These are phyloP conservation scores for Malurus cyaneus DNA, from an alignment of 2,113 vertebrate species.

Conservation along the genomic window DNA sequence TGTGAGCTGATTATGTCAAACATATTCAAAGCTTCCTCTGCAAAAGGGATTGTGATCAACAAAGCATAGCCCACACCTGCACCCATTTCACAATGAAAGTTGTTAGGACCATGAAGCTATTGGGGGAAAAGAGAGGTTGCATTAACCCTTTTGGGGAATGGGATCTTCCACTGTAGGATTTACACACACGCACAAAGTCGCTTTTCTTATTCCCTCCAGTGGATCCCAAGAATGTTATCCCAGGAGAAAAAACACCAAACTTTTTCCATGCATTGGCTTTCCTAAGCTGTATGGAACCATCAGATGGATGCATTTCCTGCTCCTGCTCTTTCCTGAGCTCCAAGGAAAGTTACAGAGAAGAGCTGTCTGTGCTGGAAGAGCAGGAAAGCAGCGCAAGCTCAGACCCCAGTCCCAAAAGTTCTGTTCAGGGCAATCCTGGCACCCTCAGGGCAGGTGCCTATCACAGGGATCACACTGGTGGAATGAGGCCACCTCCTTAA, in stretches of 20 bases:
- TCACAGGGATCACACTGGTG: not conserved
- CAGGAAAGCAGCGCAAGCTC: not conserved
- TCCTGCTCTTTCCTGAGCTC: not conserved
- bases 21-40: conserved; percentile 90
- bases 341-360: not conserved
- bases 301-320: not conserved
- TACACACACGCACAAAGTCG: not conserved
- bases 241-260: not conserved
- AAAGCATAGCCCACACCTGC: conserved; percentile 93
- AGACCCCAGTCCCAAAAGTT: not conserved
- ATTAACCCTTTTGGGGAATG: conserved; percentile 66
- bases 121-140: conserved; percentile 60
- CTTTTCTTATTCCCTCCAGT: not conserved
- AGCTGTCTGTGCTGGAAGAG: not conserved
- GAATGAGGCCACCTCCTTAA: not conserved
- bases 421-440: not conserved
- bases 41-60: conserved; percentile 90
- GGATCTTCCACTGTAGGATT: not conserved
- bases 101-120: conserved; percentile 71
- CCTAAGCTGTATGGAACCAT: not conserved
- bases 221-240: not conserved
- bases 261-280: not conserved
- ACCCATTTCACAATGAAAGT: conserved; percentile 77
- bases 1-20: conserved; percentile 97
- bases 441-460: not conserved